Percentiles rank a stretch among this genome's conserved stretches.
These are phyloP conservation scores for Lepisosteus osseus DNA, from an alignment of 2,113 vertebrate genomes.

Conservation along the genomic window DNA sequence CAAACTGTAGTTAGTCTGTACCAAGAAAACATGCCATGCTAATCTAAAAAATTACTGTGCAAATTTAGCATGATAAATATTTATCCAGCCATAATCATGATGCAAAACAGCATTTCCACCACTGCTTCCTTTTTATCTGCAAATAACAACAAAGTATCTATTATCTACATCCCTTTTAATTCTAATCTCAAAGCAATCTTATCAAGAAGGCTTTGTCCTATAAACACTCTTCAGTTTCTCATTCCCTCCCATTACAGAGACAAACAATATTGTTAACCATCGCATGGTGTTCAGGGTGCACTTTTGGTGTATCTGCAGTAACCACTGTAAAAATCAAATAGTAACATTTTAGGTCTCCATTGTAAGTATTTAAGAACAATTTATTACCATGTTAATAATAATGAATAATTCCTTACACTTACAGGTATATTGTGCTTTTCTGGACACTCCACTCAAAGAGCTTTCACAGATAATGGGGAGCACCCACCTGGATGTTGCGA, in stretches of 20 bases:
- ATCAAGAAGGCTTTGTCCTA: slow-evolving; percentile 51
- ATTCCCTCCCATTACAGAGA: slow-evolving; percentile 53
- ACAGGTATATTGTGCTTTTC: too few species aligned
- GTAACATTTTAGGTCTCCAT: too few species aligned
- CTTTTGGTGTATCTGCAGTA: slow-evolving; percentile 20
- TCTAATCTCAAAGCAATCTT: slow-evolving; percentile 56
- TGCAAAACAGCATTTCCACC: slow-evolving; percentile 43
- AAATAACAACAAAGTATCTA: slow-evolving; percentile 56
- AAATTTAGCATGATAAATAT: slow-evolving; percentile 70
- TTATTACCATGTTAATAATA: too few species aligned
- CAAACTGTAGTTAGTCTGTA: slow-evolving; percentile 14
- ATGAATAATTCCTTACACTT: too few species aligned
- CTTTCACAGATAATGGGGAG: too few species aligned
- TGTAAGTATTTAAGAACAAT: too few species aligned
- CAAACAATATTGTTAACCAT: slow-evolving; percentile 42
- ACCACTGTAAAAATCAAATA: too few species aligned
- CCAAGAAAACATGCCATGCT: slow-evolving; percentile 30
- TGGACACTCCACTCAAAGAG: too few species aligned
- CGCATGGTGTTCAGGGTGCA: slow-evolving; percentile 44
- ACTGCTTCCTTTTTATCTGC: slow-evolving; percentile 41
- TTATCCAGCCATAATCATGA: slow-evolving; percentile 51
- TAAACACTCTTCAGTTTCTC: slow-evolving; percentile 56
- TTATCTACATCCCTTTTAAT: slow-evolving; percentile 45
- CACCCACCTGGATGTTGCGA: too few species aligned
- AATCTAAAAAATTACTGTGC: slow-evolving; percentile 34